phyloP scores from a whole-genome alignment of 2,113 vertebrate species.

The human (Homo sapiens) region GRCh38 chr7:19345001-19345500 shows the following conservation, averaged over 20 bases:
- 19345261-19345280: not conserved
- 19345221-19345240: not conserved
- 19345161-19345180: not conserved
- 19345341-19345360: not conserved
- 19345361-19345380: not conserved
- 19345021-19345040: not conserved
- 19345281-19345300: not conserved
- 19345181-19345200: not conserved
- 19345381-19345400: not conserved
- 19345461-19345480: not conserved
- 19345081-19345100: not conserved
- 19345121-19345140: not conserved
- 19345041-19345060: not conserved
- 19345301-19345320: not conserved
- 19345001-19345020: not conserved
- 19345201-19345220: not conserved
- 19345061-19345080: not conserved
- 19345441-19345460: not conserved
- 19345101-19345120: not conserved
- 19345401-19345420: not conserved
- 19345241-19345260: not conserved
- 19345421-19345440: not conserved
- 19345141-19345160: not conserved
- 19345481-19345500: not conserved
- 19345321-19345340: not conserved